Evolutionary conservation across 2,888 invertebrate genomes (phyloP).

Genomic region (Amblyjoppa proteus): DNA sequence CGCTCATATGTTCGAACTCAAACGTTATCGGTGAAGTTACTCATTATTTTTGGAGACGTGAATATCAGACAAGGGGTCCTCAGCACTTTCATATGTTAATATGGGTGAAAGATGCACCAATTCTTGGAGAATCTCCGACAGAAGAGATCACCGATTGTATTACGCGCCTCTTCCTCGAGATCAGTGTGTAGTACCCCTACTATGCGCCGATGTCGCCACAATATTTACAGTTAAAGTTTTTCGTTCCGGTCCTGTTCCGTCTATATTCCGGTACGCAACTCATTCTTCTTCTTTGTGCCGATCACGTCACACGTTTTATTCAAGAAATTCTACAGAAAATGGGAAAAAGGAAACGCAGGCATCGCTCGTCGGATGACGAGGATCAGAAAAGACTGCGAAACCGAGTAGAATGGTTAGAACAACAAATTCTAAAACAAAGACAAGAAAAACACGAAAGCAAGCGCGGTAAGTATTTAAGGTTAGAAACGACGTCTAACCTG

Average conservation of each 20-base stretch:
- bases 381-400: constrained; percentile 21
- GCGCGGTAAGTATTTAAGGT: constrained; percentile 44
- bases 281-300: constrained; percentile 53
- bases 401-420: constrained; percentile 53
- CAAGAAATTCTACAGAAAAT: too few relatives aligned
- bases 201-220: constrained; percentile 43
- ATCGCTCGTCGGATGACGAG: constrained; percentile 41
- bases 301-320: too few relatives aligned
- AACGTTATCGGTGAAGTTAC: constrained; percentile 71
- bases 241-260: not conserved
- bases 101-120: constrained; percentile 71
- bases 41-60: constrained; percentile 72
- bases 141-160: constrained; percentile 64
- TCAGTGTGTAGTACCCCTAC: constrained; percentile 40
- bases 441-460: constrained; percentile 39
- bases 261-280: not conserved
- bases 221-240: not conserved
- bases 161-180: constrained; percentile 26
- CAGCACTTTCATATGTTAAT: constrained; percentile 72
- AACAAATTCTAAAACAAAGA: not conserved
- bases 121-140: constrained; percentile 67
- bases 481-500: not conserved
- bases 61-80: constrained; percentile 62
- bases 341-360: constrained; percentile 49
- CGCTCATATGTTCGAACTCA: constrained; percentile 73